phyloP scores from a whole-genome alignment of 2,113 vertebrate species.

The Oreochromis niloticus region DNA sequence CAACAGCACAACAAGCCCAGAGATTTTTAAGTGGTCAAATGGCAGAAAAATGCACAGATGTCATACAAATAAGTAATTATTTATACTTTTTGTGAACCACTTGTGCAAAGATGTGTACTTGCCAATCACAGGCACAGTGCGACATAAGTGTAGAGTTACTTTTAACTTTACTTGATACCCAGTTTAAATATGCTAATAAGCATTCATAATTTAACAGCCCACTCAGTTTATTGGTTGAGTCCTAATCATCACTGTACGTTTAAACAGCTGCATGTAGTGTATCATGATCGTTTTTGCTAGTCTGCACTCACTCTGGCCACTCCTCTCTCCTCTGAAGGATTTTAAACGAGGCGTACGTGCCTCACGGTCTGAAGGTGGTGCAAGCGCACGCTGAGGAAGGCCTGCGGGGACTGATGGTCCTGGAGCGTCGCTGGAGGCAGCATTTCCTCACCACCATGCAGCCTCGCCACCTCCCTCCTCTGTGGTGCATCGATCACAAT shows the following conservation, averaged over 20 bases:
- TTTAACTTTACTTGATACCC: neutral
- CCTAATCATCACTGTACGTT: neutral
- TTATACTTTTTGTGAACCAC: neutral
- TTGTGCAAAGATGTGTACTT: neutral
- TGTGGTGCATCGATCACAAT: slow-evolving; percentile 93
- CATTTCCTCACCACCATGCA: slow-evolving; percentile 92
- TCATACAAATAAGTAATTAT: neutral
- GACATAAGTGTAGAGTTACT: neutral
- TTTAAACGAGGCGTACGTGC: slow-evolving; percentile 84
- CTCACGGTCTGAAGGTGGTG: slow-evolving; percentile 95
- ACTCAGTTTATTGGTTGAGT: neutral
- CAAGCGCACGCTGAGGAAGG: slow-evolving; percentile 74
- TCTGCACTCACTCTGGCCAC: neutral
- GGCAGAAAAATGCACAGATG: neutral
- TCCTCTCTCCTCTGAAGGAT: slow-evolving; percentile 72
- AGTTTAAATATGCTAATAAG: neutral
- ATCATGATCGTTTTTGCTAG: neutral
- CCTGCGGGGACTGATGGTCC: slow-evolving; percentile 83
- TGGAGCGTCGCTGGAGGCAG: slow-evolving; percentile 93
- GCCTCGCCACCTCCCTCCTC: slow-evolving; percentile 84
- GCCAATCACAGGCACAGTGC: neutral
- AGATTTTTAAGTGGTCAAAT: neutral
- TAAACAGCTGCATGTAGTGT: neutral
- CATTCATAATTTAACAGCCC: neutral
- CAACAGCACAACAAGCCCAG: fast-evolving